Evolutionary conservation across 2,797 vertebrate genomes (phyloP).

Genomic region (Crypturellus tataupa): DNA sequence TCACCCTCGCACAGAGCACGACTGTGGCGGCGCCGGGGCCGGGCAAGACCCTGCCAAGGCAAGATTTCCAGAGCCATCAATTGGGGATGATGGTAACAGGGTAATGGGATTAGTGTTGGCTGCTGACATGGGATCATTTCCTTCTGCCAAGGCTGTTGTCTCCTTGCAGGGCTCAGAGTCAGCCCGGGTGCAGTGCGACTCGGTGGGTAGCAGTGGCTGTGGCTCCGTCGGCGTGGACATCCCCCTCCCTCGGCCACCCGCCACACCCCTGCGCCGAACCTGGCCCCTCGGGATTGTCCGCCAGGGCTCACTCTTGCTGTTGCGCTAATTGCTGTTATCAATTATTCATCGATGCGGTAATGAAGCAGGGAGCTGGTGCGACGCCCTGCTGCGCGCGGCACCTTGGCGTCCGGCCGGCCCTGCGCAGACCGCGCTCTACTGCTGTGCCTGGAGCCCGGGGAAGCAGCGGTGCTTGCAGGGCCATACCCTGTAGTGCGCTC

Average conservation of each 20-base stretch:
- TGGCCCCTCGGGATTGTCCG: background rate
- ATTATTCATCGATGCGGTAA: constrained; percentile 16
- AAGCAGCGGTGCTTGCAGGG: background rate
- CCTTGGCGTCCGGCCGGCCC: fast-evolving
- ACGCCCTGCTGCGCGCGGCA: background rate
- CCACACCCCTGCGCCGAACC: fast-evolving
- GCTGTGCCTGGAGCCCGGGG: background rate
- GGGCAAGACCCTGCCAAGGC: background rate
- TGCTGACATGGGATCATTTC: background rate
- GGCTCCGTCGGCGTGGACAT: fast-evolving
- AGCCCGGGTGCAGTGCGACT: background rate
- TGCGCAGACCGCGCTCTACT: too few species aligned
- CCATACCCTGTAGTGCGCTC: too few species aligned
- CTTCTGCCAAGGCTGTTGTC: background rate
- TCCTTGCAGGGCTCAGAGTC: background rate
- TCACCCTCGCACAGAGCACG: fast-evolving
- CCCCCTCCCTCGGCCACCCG: fast-evolving
- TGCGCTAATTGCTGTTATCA: constrained; percentile 26
- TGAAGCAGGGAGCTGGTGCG: background rate
- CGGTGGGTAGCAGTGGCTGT: fast-evolving
- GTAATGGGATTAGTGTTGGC: background rate
- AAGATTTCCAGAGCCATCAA: background rate
- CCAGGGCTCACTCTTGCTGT: background rate
- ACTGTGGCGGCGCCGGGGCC: background rate
- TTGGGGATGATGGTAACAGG: background rate